phyloP scores from a whole-genome alignment of 2,797 vertebrate species.

The Crotalus adamanteus region DNA sequence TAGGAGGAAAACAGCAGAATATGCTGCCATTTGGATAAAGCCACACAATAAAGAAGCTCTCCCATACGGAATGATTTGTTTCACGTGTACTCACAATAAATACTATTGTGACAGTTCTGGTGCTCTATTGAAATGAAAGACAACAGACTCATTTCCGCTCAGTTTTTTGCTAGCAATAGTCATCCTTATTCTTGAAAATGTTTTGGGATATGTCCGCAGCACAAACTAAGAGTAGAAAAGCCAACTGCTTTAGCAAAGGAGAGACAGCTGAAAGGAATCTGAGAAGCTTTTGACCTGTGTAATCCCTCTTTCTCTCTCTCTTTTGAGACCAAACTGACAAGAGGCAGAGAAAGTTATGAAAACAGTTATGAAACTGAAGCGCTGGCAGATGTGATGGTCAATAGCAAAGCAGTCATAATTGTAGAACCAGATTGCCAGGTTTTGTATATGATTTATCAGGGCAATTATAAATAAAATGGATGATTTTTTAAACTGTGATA shows the following conservation, averaged over 20 bases:
- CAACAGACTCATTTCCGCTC: conserved; percentile 23
- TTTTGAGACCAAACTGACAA: neutral
- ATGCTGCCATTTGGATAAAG: neutral
- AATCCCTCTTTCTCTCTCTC: neutral
- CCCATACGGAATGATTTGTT: neutral
- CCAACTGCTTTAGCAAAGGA: neutral
- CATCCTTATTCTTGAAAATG: conserved; percentile 16
- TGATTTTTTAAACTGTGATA: conserved; percentile 8
- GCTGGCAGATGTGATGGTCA: conserved; percentile 21
- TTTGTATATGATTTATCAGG: conserved; percentile 41
- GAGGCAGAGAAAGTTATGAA: neutral
- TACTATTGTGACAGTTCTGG: neutral
- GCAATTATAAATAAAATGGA: conserved; percentile 29
- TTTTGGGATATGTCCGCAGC: conserved; percentile 20
- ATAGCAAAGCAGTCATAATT: conserved; percentile 13
- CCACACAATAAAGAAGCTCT: neutral
- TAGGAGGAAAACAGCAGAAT: neutral
- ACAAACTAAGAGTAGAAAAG: conserved; percentile 12
- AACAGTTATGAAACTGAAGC: conserved; percentile 33
- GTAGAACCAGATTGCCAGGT: conserved; percentile 30
- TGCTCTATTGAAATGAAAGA: conserved; percentile 17
- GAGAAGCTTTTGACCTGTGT: neutral
- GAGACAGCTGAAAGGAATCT: neutral
- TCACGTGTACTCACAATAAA: conserved; percentile 1
- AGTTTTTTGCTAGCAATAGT: conserved; percentile 11